phyloP scores from a whole-genome alignment of 2,113 vertebrate genomes.

The Equus quagga region DNA sequence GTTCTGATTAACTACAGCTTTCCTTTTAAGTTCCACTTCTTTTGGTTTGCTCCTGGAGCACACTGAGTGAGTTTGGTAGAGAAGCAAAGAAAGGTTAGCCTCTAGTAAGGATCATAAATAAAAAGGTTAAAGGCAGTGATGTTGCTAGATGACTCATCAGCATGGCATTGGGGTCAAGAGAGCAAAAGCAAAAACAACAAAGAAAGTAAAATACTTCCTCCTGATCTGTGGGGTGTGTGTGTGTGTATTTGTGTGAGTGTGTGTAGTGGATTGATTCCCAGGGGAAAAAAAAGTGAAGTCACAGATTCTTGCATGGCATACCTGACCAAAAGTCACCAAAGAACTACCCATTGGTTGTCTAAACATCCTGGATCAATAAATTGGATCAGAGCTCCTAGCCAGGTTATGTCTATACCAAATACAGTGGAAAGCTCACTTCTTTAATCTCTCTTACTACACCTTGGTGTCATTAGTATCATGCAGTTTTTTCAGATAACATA shows the following conservation, averaged over 20 bases:
- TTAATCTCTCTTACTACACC: constrained; percentile 15
- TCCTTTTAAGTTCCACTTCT: neutral
- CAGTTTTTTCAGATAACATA: neutral
- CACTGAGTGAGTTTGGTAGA: neutral
- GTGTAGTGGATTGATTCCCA: neutral
- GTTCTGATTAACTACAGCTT: neutral
- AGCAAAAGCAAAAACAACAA: constrained; percentile 58
- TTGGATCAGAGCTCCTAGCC: neutral
- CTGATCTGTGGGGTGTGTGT: neutral
- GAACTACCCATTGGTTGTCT: constrained; percentile 16
- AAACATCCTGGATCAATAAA: neutral
- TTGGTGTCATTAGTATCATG: constrained; percentile 8
- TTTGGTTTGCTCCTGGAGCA: constrained; percentile 43
- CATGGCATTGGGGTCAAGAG: constrained; percentile 40
- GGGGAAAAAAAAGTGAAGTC: neutral
- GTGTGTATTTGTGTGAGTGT: neutral
- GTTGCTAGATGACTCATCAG: constrained; percentile 56
- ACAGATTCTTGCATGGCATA: neutral
- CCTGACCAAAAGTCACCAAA: constrained; percentile 9
- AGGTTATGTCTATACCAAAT: neutral
- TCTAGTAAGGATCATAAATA: constrained; percentile 58
- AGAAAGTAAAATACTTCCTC: neutral
- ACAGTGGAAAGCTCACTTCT: neutral
- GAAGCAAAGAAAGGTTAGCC: neutral
- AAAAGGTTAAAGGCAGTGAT: constrained; percentile 49